Conservation (phyloP, 2,113 vertebrate species). For the Siniperca knerii region DNA sequence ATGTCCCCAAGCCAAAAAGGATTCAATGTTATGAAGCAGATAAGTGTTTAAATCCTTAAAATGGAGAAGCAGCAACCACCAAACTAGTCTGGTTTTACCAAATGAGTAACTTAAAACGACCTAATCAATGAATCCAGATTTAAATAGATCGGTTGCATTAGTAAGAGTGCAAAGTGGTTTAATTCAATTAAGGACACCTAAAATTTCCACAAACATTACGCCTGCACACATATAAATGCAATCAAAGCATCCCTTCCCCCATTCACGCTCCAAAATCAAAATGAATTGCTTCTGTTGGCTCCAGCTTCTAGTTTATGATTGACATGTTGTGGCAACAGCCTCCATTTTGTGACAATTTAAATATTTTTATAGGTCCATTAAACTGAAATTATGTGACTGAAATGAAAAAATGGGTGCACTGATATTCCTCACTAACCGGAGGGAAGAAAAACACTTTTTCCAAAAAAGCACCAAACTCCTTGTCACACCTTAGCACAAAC, state of each 20-base stretch:
- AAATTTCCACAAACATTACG: conserved; percentile 14
- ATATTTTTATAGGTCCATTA: conserved; percentile 62
- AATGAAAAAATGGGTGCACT: conserved; percentile 19
- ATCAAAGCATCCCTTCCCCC: conserved; percentile 31
- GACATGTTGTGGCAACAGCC: conserved; percentile 43
- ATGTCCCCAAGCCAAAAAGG: neutral
- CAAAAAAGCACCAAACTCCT: neutral
- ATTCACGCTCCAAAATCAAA: conserved; percentile 30
- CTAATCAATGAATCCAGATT: neutral
- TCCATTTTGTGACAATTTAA: conserved; percentile 46
- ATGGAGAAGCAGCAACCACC: neutral
- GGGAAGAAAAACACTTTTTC: neutral
- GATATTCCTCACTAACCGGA: conserved; percentile 6
- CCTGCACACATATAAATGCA: conserved; percentile 68
- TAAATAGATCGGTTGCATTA: neutral
- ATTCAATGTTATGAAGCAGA: neutral
- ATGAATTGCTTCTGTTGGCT: conserved; percentile 46
- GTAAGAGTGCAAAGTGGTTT: neutral
- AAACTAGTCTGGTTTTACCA: neutral
- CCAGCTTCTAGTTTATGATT: conserved; percentile 47
- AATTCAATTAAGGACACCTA: conserved; percentile 10
- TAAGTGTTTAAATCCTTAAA: neutral
- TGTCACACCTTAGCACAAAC: conserved; percentile 15
- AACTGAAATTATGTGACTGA: conserved; percentile 45
- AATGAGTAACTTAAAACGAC: conserved; percentile 14